Percentiles rank a stretch among this genome's conserved stretches.
These are phyloP conservation scores for Amazona guildingii DNA, from an alignment of 2,113 vertebrate species.

Conservation along the genomic window DNA sequence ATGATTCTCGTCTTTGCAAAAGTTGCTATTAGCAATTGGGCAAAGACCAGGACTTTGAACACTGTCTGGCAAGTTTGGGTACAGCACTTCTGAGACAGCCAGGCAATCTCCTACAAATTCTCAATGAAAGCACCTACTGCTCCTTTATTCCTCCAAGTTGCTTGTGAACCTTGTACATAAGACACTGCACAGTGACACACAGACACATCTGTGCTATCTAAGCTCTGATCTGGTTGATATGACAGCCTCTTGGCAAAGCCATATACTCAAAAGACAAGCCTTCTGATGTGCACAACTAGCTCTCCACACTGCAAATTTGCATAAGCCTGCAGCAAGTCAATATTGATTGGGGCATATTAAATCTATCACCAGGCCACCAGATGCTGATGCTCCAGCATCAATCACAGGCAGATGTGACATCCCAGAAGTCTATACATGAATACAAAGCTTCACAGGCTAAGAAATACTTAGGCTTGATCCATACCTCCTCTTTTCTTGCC, in stretches of 20 bases:
- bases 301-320: accelerated
- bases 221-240: background rate
- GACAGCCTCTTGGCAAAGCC: background rate
- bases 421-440: background rate
- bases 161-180: background rate
- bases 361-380: background rate
- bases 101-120: background rate
- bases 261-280: background rate
- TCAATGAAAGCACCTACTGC: background rate
- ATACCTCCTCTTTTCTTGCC: conserved; percentile 66
- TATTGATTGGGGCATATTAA: background rate
- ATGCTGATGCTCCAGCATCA: background rate
- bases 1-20: background rate
- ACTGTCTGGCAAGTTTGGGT: background rate
- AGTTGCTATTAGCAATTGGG: background rate
- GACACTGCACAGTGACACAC: background rate
- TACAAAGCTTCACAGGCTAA: background rate
- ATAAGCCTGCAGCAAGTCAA: accelerated
- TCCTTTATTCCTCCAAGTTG: background rate
- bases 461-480: background rate
- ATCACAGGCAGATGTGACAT: background rate
- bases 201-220: background rate
- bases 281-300: background rate
- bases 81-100: background rate
- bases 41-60: background rate